Evolutionary conservation across 2,888 invertebrate species (phyloP), one percentile per base, ranked within the genome.

Genomic region (Pseudanteris insignis): DNA sequence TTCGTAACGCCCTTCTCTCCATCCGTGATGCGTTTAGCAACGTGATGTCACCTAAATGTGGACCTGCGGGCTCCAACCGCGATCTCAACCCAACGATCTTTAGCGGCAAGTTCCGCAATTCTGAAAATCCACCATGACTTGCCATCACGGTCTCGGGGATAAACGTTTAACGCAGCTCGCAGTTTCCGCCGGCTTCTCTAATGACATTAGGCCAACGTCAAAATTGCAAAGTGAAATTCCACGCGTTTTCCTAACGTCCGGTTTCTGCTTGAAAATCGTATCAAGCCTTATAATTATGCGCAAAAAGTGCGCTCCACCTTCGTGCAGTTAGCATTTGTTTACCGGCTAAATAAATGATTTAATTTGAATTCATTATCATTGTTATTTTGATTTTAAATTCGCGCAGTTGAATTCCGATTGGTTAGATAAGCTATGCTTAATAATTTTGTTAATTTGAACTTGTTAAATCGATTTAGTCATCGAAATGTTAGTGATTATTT

Each of bases 71-170:
- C 53, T 54, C 53, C 53, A 48, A 47, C 37, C 40, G 11, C 41
- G 41, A 50, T 51, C 51, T 38, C 30, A 48, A 53, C 55, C 51
- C 40, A 10, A 26, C 7, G 32, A 40, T 63, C 53, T 59, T 59
- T 55, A 55, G 55, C 36, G 50, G 51, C 66, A 66, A 66, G 64
- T 66, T 60, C 55, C 50, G 61, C 63, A 67, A 69, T 67, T 65
- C 67, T 47, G 59, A 54, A 54, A 57, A 58, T 55, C 60, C 60
- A 64, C 58, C 55, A 50, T 53, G 32, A 57, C 38, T 53, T 44
- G 43, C 53, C 53, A 66, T 64, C 65, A 65, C 55, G 62, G 65
- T 66, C 65, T 58, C 50, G 40, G 44, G 50, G 54, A 55, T 63
- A 50, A 63, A 48, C 43, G 33, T 57, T 36, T 14, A 50, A 62